These are phyloP conservation scores for Teleogryllus oceanicus DNA, from an alignment of 2,888 invertebrate species.

Conservation along the genomic window DNA sequence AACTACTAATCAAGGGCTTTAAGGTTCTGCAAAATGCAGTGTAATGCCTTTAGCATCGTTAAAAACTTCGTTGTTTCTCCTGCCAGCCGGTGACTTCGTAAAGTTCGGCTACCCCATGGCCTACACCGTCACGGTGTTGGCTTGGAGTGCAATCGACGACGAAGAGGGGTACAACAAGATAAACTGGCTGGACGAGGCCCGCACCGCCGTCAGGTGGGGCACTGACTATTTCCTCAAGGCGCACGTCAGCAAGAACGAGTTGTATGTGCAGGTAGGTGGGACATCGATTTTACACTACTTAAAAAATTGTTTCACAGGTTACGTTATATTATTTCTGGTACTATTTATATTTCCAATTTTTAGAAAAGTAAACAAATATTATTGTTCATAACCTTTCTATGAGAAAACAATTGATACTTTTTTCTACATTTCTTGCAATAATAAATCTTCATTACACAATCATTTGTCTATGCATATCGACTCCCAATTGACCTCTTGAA, in stretches of 20 bases:
- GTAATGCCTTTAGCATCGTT: neutral
- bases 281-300: too few relatives aligned
- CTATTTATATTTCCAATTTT: too few relatives aligned
- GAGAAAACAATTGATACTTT: too few relatives aligned
- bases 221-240: slow-evolving; percentile 45
- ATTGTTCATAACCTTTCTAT: too few relatives aligned
- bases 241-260: slow-evolving; percentile 41
- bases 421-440: too few relatives aligned
- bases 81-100: slow-evolving; percentile 40
- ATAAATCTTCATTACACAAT: too few relatives aligned
- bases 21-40: neutral
- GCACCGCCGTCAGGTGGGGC: slow-evolving; percentile 44
- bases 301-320: too few relatives aligned
- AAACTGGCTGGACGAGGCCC: slow-evolving; percentile 38
- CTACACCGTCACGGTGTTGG: slow-evolving; percentile 38
- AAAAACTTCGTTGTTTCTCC: neutral
- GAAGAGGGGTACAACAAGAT: slow-evolving; percentile 28
- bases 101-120: slow-evolving; percentile 41
- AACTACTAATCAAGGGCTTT: too few relatives aligned
- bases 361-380: too few relatives aligned
- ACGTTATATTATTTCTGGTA: too few relatives aligned
- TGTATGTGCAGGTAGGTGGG: slow-evolving; percentile 44
- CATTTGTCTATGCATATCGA: too few relatives aligned
- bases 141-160: slow-evolving; percentile 39
- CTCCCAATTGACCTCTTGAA: too few relatives aligned